These are phyloP conservation scores for Corythornis vintsioides DNA, from an alignment of 2,113 vertebrate species.

Conservation along the genomic window DNA sequence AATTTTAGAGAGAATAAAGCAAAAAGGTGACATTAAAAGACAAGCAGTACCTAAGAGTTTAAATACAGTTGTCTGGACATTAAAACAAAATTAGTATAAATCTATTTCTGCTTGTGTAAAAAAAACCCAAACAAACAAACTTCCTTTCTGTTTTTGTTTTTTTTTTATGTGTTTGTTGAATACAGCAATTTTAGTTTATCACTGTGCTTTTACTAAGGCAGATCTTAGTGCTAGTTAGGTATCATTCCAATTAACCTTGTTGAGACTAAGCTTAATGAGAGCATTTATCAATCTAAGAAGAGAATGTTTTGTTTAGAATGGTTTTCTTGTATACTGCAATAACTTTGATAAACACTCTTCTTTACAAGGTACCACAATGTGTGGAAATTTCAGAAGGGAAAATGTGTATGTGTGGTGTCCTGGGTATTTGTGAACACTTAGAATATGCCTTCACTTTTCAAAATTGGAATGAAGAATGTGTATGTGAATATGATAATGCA, in stretches of 20 bases:
- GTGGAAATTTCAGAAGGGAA: neutral
- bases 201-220: neutral
- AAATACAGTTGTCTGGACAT: neutral
- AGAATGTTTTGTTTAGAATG: neutral
- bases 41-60: neutral
- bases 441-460: neutral
- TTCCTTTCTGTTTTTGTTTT: neutral
- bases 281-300: neutral
- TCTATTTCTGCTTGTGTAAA: neutral
- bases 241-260: conserved; percentile 27
- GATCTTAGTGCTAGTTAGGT: neutral
- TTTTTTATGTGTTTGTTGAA: neutral
- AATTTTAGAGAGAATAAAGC: neutral
- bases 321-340: neutral
- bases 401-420: neutral
- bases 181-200: neutral
- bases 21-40: neutral
- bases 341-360: neutral
- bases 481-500: neutral
- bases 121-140: neutral
- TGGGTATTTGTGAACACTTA: neutral
- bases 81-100: neutral
- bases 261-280: conserved; percentile 13
- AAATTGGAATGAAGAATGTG: neutral
- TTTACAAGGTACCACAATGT: neutral